A percentile compares a stretch with the other conserved stretches of the same genome.
phyloP scores from a whole-genome alignment of 2,797 vertebrate genomes.

The Cirrhinus mrigala region DNA sequence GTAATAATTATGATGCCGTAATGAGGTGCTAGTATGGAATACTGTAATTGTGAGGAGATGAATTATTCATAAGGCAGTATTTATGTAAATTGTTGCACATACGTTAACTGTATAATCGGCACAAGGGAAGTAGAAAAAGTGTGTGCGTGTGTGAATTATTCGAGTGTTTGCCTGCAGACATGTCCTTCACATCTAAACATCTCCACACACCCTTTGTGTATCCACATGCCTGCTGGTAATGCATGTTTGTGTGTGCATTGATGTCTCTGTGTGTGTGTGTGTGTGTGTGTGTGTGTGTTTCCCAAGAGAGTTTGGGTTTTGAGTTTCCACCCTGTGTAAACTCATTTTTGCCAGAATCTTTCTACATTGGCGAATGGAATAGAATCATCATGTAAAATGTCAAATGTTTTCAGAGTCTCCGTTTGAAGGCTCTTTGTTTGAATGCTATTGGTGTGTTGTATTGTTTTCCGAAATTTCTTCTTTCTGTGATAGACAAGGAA shows the following conservation, averaged over 20 bases:
- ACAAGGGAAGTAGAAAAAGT: neutral
- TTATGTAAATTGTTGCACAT: conserved; percentile 49
- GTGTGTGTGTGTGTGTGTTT: conserved; percentile 1
- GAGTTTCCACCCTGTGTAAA: conserved; percentile 16
- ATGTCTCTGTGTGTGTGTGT: neutral
- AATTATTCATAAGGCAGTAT: conserved; percentile 45
- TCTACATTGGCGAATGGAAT: neutral
- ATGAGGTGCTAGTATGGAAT: conserved; percentile 41
- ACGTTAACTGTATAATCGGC: conserved; percentile 27
- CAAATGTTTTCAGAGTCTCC: conserved; percentile 25
- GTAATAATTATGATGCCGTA: conserved; percentile 34
- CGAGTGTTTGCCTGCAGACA: neutral
- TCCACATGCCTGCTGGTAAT: conserved; percentile 23
- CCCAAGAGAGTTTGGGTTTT: conserved; percentile 21
- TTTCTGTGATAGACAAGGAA: conserved; percentile 23
- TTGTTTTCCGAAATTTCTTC: conserved; percentile 13
- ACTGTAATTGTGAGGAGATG: conserved; percentile 37
- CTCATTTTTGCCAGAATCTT: conserved; percentile 7
- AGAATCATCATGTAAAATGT: conserved; percentile 43
- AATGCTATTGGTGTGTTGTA: neutral
- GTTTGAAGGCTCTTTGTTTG: conserved; percentile 15
- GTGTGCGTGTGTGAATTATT: conserved; percentile 10
- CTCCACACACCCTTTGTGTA: conserved; percentile 20
- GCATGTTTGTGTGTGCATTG: conserved; percentile 1
- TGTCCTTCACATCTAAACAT: conserved; percentile 35